Evolutionary conservation across 92 coral and sea anemone genomes (phyloP).

Genomic region (Bergia sp.): DNA sequence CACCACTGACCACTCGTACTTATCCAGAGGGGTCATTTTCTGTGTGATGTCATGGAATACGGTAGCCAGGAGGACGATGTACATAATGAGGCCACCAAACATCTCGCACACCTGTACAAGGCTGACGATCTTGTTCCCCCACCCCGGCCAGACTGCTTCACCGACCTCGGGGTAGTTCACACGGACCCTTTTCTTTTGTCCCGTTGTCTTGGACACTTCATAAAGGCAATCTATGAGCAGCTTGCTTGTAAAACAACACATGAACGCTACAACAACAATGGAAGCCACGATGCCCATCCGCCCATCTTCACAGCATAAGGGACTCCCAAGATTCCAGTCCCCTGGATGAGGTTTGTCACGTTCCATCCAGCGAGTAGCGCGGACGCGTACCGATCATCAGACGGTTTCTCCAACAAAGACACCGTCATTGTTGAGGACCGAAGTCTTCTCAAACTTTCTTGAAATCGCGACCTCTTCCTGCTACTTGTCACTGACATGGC

Average conservation of each 20-base stretch:
- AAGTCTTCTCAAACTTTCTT: conserved; percentile 68
- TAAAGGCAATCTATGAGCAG: conserved; percentile 85
- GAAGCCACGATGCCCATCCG: conserved; percentile 85
- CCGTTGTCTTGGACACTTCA: conserved; percentile 83
- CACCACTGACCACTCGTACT: conserved; percentile 84
- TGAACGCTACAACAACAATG: conserved; percentile 70
- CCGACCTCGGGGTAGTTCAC: conserved; percentile 90
- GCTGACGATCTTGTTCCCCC: conserved; percentile 90
- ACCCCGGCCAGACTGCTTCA: conserved; percentile 90
- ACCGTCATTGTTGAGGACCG: conserved; percentile 80
- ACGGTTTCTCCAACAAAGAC: conserved; percentile 79
- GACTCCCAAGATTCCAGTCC: conserved; percentile 88
- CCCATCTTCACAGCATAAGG: conserved; percentile 91
- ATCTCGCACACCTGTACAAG: conserved; percentile 89
- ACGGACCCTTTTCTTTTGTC: conserved; percentile 74
- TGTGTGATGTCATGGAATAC: conserved; percentile 75
- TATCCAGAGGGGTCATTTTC: conserved; percentile 63
- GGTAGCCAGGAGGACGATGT: conserved; percentile 87
- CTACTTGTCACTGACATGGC: not conserved
- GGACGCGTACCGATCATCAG: conserved; percentile 85
- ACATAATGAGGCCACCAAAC: conserved; percentile 89
- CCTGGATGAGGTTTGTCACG: conserved; percentile 88
- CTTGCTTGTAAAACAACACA: conserved; percentile 91
- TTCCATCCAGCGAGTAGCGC: conserved; percentile 94
- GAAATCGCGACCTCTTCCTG: conserved; percentile 53